Evolutionary conservation across 2,888 invertebrate genomes (phyloP), one percentile per base, ranked within the genome.

Genomic region (Lasioglossum pauxillum): DNA sequence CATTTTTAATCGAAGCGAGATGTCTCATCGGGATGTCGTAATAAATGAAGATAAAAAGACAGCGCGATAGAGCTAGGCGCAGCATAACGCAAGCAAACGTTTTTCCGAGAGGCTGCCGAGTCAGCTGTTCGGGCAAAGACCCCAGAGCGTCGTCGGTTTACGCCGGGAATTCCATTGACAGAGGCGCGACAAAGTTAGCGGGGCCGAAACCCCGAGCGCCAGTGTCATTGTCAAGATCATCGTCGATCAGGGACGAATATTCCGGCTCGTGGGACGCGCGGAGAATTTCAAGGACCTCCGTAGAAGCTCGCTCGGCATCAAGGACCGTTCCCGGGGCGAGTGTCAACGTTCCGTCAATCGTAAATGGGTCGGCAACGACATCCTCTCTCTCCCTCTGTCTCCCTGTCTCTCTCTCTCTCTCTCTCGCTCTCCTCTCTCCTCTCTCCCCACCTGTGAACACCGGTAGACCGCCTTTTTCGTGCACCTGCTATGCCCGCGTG

Each of bases 401-500:
- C 49, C 7, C 2, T 19, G 8, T 23, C 7, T 7, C 23, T 7
- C 49, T 23, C 7, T 7, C 7, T 7, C 49, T 23, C 7, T 8
- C 23, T 23, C 2, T 53, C 49, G 8, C 46, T 46, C 0, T 14
- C 46, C 23, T 23, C 53, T 23, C 23, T n/a, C 23, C 53, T n/a
- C 53, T 53, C 53, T 16, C n/a, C 75, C 38, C n/a, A n/a, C 35
- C 60, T n/a, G 14, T n/a, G 60, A 60, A 60, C 46, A 81, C 75
- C 72, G 53, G 53, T 41, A 71, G 53, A 53, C 81, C 78, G 76
- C 87, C 89, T 90, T 85, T 82, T 90, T 79, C 88, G 82, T 84
- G 88, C 91, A 91, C 90, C 89, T 90, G 90, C 84, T 89, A 82
- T 86, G 86, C 88, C 83, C 84, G 73, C 75, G 75, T 75, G 71